Evolutionary conservation across 2,797 vertebrate species (phyloP), one percentile per base, ranked within the genome.

Genomic region (Malurus leucopterus): DNA sequence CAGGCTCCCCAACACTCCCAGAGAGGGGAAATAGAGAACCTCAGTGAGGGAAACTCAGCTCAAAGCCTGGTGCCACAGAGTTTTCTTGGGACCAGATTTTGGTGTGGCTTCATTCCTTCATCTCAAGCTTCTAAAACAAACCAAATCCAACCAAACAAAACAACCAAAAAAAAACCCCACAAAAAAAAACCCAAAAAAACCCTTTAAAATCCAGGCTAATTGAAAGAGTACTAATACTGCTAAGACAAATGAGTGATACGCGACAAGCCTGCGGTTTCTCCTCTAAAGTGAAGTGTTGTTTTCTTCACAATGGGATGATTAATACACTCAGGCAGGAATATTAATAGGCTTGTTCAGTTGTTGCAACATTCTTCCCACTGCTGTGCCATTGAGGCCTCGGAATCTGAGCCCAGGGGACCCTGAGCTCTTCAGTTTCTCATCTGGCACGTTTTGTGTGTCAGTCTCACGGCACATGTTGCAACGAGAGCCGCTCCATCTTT

Each of bases 251-350:
- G 81, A 93, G 89, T 86, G 89, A 95, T 92, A 91, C 0, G 5
- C n/a, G 5, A 92, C 86, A 84, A 91, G 90, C 88, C 90, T 94
- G 92, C 41, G 89, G 93, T 92, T 95, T 91, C 80, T 92, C 59
- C 87, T 94, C 88, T 74, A 61, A 86, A 96, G 85, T 76, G 89
- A 91, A 92, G 85, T 93, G 90, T 93, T 95, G 91, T 93, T 88
- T 89, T 89, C 93, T 86, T 91, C 91, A 89, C 95, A 95, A 92
- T 91, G 80, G 91, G 77, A 83, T 95, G 93, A 95, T 96, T 93
- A 96, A 96, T 93, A 86, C n/a, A 30, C 88, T 90, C 87, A 84
- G 88, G 91, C 92, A 90, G 83, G 87, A 94, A 92, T 92, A 95
- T 95, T 95, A 95, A 93, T 95, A 90, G 86, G 55, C 88, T 89